Conservation (phyloP, 2,113 vertebrate genomes). For the Tamias sibiricus region DNA sequence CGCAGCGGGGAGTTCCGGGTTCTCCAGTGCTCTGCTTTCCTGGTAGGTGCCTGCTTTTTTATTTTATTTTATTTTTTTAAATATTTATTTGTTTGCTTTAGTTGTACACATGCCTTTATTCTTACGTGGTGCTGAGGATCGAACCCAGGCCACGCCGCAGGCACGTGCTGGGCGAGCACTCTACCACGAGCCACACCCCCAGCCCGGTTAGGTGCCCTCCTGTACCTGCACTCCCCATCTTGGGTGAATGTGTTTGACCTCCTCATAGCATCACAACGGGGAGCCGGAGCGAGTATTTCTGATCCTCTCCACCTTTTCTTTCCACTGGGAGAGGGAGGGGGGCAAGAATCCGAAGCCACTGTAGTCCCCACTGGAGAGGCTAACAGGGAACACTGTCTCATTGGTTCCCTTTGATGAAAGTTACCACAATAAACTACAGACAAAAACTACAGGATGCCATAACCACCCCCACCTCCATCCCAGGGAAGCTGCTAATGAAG, state of each 20-base stretch:
- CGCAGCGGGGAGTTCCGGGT: not conserved
- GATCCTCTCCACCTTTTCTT: not conserved
- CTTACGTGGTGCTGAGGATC: too few relatives aligned
- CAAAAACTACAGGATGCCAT: not conserved
- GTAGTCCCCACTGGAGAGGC: not conserved
- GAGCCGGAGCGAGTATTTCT: not conserved
- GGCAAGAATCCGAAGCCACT: not conserved
- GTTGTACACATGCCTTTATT: too few relatives aligned
- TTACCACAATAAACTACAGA: not conserved
- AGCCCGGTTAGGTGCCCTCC: too few relatives aligned
- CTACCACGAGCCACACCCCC: too few relatives aligned
- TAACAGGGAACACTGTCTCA: not conserved
- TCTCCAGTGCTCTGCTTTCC: not conserved
- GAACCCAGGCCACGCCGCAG: too few relatives aligned
- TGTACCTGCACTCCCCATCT: not conserved
- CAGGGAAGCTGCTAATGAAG: not conserved
- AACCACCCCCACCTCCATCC: too few relatives aligned
- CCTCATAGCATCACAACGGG: not conserved
- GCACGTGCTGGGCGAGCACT: too few relatives aligned
- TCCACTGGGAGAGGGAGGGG: not conserved
- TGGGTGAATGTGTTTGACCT: constrained; percentile 8
- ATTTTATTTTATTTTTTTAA: too few relatives aligned
- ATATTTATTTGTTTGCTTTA: too few relatives aligned
- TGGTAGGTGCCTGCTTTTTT: too few relatives aligned
- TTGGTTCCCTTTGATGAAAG: not conserved